These are phyloP conservation scores for Gambelia wislizenii DNA, from an alignment of 2,797 vertebrate genomes.

Conservation along the genomic window DNA sequence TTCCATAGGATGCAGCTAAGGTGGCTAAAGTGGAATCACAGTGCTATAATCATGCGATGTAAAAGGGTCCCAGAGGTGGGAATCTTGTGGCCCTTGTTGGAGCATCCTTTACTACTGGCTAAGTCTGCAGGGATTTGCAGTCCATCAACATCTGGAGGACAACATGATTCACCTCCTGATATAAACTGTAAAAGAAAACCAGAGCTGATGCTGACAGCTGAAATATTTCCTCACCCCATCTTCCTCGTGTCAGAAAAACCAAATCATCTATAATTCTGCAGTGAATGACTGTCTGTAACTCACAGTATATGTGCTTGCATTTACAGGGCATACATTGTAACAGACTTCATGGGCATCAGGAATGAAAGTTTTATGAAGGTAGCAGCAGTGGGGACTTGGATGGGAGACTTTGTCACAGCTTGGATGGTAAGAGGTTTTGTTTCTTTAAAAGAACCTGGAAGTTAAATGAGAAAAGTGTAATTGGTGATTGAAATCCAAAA, in stretches of 20 bases:
- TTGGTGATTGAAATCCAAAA: slow-evolving; percentile 30
- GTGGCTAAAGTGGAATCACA: too few species aligned
- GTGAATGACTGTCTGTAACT: slow-evolving; percentile 42
- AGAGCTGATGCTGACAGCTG: slow-evolving; percentile 38
- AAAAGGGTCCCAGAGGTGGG: too few species aligned
- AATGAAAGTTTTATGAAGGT: slow-evolving; percentile 99
- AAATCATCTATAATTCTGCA: slow-evolving; percentile 38
- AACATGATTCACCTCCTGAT: background rate
- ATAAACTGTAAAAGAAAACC: slow-evolving; percentile 45
- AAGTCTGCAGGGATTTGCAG: too few species aligned
- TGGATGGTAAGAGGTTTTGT: slow-evolving; percentile 92
- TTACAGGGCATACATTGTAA: slow-evolving; percentile 92
- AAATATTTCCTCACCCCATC: slow-evolving; percentile 1
- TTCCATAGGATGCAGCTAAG: too few species aligned
- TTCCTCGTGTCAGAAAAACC: background rate
- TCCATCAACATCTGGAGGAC: too few species aligned
- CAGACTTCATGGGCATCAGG: slow-evolving; percentile 97
- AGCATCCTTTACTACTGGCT: too few species aligned
- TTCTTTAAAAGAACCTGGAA: slow-evolving; percentile 29
- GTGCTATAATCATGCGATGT: too few species aligned
- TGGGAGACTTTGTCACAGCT: slow-evolving; percentile 98
- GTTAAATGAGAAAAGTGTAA: slow-evolving; percentile 8
- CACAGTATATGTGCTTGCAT: slow-evolving; percentile 74
- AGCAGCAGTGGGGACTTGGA: slow-evolving; percentile 97
- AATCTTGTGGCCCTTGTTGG: too few species aligned